These are phyloP conservation scores for Drosophila varians DNA, from an alignment of 1,140 invertebrate species.

Conservation along the genomic window DNA sequence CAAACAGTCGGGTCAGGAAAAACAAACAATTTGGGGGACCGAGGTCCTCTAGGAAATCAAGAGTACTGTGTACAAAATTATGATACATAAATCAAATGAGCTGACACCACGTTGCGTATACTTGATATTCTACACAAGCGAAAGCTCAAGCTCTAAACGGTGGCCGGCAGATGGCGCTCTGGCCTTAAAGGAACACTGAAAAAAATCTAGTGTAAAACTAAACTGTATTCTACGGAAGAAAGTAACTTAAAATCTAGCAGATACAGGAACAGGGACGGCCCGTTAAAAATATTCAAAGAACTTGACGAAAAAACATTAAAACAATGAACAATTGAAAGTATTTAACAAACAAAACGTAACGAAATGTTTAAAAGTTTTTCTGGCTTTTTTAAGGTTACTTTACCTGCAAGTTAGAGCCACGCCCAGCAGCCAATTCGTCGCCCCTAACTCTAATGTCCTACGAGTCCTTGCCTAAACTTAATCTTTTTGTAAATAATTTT, in stretches of 20 bases:
- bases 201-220: not conserved
- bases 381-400: slow-evolving; percentile 9
- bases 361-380: not conserved
- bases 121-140: slow-evolving; percentile 49
- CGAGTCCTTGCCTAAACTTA: slow-evolving; percentile 53
- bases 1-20: not conserved
- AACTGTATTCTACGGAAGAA: not conserved
- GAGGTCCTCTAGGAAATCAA: slow-evolving; percentile 36
- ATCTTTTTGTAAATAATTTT: slow-evolving; percentile 59
- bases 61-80: slow-evolving; percentile 35
- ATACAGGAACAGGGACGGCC: slow-evolving; percentile 8
- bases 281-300: not conserved
- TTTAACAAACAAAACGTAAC: slow-evolving; percentile 39
- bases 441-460: slow-evolving; percentile 22
- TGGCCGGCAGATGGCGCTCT: slow-evolving; percentile 30
- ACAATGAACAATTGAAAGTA: slow-evolving; percentile 40
- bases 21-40: slow-evolving; percentile 4
- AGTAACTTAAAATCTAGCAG: not conserved
- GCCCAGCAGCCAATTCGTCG: slow-evolving; percentile 31
- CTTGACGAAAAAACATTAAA: slow-evolving; percentile 29
- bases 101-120: slow-evolving; percentile 49
- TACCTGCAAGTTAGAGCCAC: slow-evolving; percentile 32
- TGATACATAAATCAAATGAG: slow-evolving; percentile 39
- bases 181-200: slow-evolving; percentile 1
- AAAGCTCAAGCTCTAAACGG: slow-evolving; percentile 29